A percentile compares a stretch with the other conserved stretches of the same genome.
These are phyloP conservation scores for Nesogale talazaci DNA, from an alignment of 2,113 vertebrate genomes.

Conservation along the genomic window DNA sequence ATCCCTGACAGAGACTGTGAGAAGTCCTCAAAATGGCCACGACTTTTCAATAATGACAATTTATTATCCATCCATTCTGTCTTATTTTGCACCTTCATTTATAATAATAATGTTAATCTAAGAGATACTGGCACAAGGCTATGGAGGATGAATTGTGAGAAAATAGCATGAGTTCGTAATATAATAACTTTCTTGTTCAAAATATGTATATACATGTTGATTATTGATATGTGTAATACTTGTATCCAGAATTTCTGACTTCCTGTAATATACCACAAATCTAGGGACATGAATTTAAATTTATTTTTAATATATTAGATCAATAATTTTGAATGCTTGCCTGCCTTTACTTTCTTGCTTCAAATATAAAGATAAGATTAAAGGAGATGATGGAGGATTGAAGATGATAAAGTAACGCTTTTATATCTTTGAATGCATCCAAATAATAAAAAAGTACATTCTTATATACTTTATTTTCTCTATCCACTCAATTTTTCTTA, in stretches of 20 bases:
- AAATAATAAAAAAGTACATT: not conserved
- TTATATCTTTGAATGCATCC: not conserved
- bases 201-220: not conserved
- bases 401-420: not conserved
- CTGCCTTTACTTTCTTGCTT: not conserved
- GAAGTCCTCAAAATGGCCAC: not conserved
- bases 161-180: not conserved
- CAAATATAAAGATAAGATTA: not conserved
- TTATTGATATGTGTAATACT: not conserved
- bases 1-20: not conserved
- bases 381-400: not conserved
- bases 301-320: not conserved
- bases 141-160: not conserved
- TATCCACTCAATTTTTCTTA: not conserved
- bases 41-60: not conserved
- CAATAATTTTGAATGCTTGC: not conserved
- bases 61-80: not conserved
- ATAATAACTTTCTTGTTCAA: not conserved
- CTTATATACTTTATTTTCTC: conserved; percentile 24
- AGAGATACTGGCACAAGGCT: not conserved
- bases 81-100: not conserved
- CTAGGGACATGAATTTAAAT: not conserved
- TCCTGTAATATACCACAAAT: not conserved
- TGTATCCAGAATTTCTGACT: not conserved
- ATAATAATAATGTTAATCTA: not conserved